phyloP scores from a whole-genome alignment of 2,797 vertebrate species.

The Microctenopoma steveboyesi region DNA sequence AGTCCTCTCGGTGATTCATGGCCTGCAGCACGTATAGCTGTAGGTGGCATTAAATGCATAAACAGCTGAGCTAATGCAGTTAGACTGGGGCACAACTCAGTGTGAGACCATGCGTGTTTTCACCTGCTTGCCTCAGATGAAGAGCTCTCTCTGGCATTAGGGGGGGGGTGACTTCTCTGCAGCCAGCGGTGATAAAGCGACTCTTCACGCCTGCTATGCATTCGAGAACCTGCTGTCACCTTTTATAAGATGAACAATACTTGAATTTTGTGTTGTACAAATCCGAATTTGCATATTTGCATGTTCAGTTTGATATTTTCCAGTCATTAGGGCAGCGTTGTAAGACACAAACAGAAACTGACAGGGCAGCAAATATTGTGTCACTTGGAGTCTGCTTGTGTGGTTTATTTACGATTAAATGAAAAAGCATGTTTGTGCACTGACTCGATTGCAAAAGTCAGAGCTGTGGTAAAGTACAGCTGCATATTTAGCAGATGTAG shows the following conservation, averaged over 20 bases:
- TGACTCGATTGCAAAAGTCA: slow-evolving; percentile 23
- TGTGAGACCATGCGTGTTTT: slow-evolving; percentile 32
- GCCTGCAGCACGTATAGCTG: slow-evolving; percentile 44
- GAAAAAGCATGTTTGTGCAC: slow-evolving; percentile 19
- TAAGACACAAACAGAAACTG: slow-evolving; percentile 67
- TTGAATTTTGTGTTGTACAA: slow-evolving; percentile 66
- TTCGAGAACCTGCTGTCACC: slow-evolving; percentile 60
- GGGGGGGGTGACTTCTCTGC: slow-evolving; percentile 21
- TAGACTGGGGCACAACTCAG: slow-evolving; percentile 8
- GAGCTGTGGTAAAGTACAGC: slow-evolving; percentile 28
- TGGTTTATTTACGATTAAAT: slow-evolving; percentile 68
- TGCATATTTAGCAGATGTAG: slow-evolving; percentile 34
- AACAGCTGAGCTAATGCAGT: slow-evolving; percentile 58
- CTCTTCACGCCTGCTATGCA: slow-evolving; percentile 24
- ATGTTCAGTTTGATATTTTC: slow-evolving; percentile 69
- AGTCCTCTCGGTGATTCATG: slow-evolving; percentile 64
- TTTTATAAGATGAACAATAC: slow-evolving; percentile 51
- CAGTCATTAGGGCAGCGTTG: slow-evolving; percentile 45
- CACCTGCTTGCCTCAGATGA: slow-evolving; percentile 41
- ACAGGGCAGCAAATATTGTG: slow-evolving; percentile 74
- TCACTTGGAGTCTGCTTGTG: slow-evolving; percentile 61
- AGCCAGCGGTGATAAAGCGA: slow-evolving; percentile 30
- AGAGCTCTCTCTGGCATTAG: slow-evolving; percentile 31
- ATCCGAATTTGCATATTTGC: slow-evolving; percentile 72
- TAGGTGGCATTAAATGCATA: slow-evolving; percentile 61